Base-by-base conservation (phyloP, 2,888 invertebrate genomes). In the Melinaea marsaeus region DNA sequence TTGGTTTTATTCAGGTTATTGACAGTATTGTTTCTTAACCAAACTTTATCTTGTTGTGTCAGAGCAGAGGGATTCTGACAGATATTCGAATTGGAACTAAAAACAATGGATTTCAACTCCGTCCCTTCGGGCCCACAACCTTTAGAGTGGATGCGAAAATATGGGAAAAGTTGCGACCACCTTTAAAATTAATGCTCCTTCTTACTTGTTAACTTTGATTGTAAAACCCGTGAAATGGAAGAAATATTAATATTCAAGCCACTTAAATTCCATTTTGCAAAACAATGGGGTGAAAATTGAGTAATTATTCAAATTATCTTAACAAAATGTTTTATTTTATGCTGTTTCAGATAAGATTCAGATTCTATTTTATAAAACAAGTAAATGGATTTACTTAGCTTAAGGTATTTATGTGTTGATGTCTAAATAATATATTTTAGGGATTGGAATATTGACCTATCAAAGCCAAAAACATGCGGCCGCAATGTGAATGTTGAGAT, bases 221-320 rank as follows among this genome's bases (percentile, higher is more conserved):
- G 32, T 32, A 11, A 51, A 7, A 9, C 32, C 51, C 13, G 7
- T 32, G 34, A 35, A 37, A 37, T 42, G 37, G 13, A 37, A 13
- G 7, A 42, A n/a, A 33, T 35, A 56, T 56, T 56, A 42, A 37
- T 56, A 37, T 56, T 56, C 56, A n/a, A 13, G 35, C 34, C 51
- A 55, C 54, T 58, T 45, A 45, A 45, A 35, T 55, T 13, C 33
- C 13, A 46, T 13, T 58, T 32, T 34, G 37, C 34, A 48, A 45
- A 58, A 55, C 55, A 62, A 62, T 58, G 22, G 46, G 54, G 33
- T 45, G 35, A 57, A 61, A 61, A 58, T 58, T 62, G 22, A 2
- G 46, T 58, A 11, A 58, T 58, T 46, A 62, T 55, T 35, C 32
- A 61, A 57, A 61, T 61, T 57, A n/a, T 2, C 42, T 13, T 54